Conservation (phyloP, 1,140 invertebrate species). For the Campodea augens region DNA sequence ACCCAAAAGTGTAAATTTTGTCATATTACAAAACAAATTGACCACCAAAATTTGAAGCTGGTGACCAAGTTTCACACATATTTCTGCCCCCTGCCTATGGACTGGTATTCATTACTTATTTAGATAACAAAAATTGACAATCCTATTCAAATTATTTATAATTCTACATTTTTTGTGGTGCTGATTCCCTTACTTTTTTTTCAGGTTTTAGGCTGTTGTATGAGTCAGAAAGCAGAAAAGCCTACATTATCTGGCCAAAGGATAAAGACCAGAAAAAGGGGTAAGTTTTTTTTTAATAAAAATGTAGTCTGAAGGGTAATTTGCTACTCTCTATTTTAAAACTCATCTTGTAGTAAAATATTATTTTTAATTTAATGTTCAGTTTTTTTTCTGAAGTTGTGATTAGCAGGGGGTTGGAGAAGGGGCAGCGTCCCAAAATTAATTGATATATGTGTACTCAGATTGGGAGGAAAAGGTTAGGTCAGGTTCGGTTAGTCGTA, state of each 20-base stretch:
- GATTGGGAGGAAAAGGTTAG: no score
- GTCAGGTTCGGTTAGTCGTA: no score
- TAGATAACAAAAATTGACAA: no score
- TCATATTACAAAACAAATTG: no score
- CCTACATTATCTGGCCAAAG: conserved; percentile 98
- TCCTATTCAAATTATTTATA: no score
- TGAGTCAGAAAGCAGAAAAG: conserved; percentile 99
- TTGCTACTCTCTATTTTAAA: background rate
- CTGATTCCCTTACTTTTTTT: conserved; percentile 31
- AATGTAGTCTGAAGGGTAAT: background rate
- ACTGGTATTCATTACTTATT: no score
- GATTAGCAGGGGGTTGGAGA: no score
- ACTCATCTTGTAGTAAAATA: background rate
- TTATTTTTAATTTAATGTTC: background rate
- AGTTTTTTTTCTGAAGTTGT: background rate
- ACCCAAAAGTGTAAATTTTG: no score
- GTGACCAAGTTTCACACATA: no score
- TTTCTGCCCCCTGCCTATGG: no score
- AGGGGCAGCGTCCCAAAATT: background rate
- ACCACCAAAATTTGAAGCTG: no score
- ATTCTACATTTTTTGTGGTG: no score
- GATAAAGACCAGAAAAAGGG: conserved; percentile 99
- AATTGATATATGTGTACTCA: background rate
- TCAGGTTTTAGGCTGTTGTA: conserved; percentile 90
- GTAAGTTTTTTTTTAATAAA: conserved; percentile 28